Base-by-base conservation (phyloP, 2,888 invertebrate species). In the Xanthia icteritia region DNA sequence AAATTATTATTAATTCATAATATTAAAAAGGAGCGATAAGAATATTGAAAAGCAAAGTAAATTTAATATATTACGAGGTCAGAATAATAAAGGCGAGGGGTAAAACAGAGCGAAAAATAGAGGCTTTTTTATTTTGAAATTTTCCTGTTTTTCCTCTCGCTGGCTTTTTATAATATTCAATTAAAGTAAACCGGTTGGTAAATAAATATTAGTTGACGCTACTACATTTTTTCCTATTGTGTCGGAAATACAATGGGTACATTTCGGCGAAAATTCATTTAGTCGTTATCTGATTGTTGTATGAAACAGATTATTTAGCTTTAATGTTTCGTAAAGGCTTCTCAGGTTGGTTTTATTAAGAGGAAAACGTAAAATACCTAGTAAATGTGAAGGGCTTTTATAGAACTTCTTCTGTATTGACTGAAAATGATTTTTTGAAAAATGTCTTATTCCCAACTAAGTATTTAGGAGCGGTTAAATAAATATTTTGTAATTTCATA, bases 21-120 rank as follows among this genome's bases (percentile, higher is more conserved):
- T 74, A 73, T 80, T 79, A 71, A 78, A 73, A 74, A 48, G 72
- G 39, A 76, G 54, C 66, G 68, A 48, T 63, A 48, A 63, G 81
- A 81, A 79, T 78, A 82, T 89, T 81, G 69, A 79, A 89, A 81
- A 67, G 71, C 66, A 75, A 84, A 85, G 81, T 88, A 72, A 89
- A 83, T 88, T 88, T 85, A 88, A 88, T 89, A 82, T 79, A 74
- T 45, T 79, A 88, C 84, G 86, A 77, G 79, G 67, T 81, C 70
- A 51, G 88, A 88, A 88, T 88, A 88, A 79, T 71, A 23, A 81
- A 70, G 39, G 48, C 64, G 48, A 66, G 23, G 64, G 36, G 54
- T 74, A 70, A 71, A 87, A 31, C 73, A 76, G 65, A 73, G 13
- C 27, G 56, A 71, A 81, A 84, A 65, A 81, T 68, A 36, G 8